Conservation (phyloP, 2,113 vertebrate species). For the Cochlearius cochlearius region DNA sequence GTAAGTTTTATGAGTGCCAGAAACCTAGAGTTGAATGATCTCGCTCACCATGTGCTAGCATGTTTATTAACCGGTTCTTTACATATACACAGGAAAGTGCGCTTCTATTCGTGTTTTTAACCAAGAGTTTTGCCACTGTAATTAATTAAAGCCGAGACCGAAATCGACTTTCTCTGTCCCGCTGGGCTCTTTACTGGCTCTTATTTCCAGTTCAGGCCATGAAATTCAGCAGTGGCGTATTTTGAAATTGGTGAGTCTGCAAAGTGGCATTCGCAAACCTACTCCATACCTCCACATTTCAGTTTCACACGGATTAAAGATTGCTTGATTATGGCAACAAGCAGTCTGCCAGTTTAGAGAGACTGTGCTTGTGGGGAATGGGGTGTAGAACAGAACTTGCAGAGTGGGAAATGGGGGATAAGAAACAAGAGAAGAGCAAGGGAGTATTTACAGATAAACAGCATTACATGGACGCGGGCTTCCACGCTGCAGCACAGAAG, state of each 20-base stretch:
- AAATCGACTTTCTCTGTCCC: not conserved
- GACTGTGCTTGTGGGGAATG: not conserved
- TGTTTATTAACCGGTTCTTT: not conserved
- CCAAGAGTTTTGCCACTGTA: not conserved
- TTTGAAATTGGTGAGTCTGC: not conserved
- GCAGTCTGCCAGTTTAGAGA: not conserved
- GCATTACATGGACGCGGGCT: not conserved
- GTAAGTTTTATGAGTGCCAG: not conserved
- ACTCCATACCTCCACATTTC: not conserved
- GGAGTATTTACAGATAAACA: not conserved
- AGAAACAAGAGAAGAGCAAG: not conserved
- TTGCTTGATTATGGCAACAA: not conserved
- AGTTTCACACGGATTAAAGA: not conserved
- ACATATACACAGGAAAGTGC: not conserved
- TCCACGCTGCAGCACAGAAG: not conserved
- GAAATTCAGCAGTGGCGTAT: not conserved
- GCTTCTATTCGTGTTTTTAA: not conserved
- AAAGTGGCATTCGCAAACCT: not conserved
- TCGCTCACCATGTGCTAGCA: not conserved
- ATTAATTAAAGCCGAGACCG: not conserved
- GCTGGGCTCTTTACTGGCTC: not conserved
- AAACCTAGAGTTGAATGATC: not conserved
- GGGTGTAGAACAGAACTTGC: not conserved
- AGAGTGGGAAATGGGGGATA: rapidly evolving
- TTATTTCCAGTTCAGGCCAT: not conserved